Base-by-base conservation (phyloP, 2,113 vertebrate species). In the Eublepharis macularius region DNA sequence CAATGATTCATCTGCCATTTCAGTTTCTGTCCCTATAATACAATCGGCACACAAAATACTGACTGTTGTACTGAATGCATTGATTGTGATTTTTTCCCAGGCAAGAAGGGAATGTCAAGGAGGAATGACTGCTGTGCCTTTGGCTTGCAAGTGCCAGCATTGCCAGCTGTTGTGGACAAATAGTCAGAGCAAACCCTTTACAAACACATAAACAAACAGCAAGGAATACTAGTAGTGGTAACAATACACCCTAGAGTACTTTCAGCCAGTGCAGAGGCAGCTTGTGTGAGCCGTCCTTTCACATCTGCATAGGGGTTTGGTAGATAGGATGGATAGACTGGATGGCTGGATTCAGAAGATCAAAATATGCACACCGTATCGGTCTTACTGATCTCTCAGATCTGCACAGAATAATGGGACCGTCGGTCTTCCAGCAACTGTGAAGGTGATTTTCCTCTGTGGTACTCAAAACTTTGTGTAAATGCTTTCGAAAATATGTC, bases 1-100 rank as follows among this genome's bases (percentile, higher is more conserved):
- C 87, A 66, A 80, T 92, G 92, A 94, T 86, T 94, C 91, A 93
- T 85, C 90, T 89, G 89, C 84, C 92, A 82, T 91, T 94, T 91
- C 65, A 86, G 88, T 94, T 94, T 90, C 79, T 91, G 89, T 87
- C 82, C 77, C 86, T n/a, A 57, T 87, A 86, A 76, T 76, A 85
- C 2, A 1, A 88, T 83, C 74, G 51, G 49, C 80, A 89, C 78
- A 60, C 51, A 91, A 83, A 82, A 73, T 65, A 77, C 66, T 39
- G n/a, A 74, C 88, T 88, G n/a, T 85, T 69, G 85, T 76, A 83
- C 85, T 86, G 78, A 89, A 89, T 88, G 84, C 87, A 54, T 87
- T 75, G 80, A 89, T 80, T 83, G 87, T 78, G 47, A 75, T 76
- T 90, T 90, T 92, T 89, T n/a, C n/a, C 77, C 54, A 66, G 1